phyloP scores from a whole-genome alignment of 2,888 invertebrate species.

The Xanthia icteritia region DNA sequence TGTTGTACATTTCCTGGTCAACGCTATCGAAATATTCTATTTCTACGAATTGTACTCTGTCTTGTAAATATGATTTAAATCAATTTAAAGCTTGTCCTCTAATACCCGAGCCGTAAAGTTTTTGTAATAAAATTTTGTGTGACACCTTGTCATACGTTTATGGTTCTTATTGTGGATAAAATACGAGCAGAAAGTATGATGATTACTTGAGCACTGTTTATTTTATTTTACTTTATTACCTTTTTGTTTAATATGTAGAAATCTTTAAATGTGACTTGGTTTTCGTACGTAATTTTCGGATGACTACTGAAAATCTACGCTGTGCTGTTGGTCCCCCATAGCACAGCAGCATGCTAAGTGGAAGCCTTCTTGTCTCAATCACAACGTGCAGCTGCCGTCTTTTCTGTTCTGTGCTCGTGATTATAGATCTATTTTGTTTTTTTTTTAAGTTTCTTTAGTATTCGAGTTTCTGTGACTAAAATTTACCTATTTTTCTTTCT shows the following conservation, averaged over 20 bases:
- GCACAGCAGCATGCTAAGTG: not conserved
- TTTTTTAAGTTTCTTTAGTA: not conserved
- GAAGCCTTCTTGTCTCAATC: not conserved
- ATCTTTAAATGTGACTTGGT: not conserved
- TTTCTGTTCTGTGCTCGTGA: not conserved
- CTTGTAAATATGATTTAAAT: no score
- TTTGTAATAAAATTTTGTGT: no score
- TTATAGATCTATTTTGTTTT: not conserved
- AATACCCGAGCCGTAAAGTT: no score
- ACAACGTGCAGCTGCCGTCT: not conserved
- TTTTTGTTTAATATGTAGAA: not conserved
- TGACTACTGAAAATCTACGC: not conserved
- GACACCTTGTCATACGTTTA: no score
- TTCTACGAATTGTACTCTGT: no score
- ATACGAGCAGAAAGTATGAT: not conserved
- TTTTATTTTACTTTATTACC: not conserved
- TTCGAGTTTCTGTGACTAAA: not conserved
- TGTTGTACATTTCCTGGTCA: no score
- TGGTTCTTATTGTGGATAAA: not conserved
- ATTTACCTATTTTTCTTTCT: not conserved
- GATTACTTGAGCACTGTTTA: not conserved
- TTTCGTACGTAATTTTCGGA: not conserved
- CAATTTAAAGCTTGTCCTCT: no score
- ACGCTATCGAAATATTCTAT: no score
- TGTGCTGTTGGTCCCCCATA: not conserved